Conservation (phyloP, 2,797 vertebrate genomes). For the Lithobates sylvaticus region DNA sequence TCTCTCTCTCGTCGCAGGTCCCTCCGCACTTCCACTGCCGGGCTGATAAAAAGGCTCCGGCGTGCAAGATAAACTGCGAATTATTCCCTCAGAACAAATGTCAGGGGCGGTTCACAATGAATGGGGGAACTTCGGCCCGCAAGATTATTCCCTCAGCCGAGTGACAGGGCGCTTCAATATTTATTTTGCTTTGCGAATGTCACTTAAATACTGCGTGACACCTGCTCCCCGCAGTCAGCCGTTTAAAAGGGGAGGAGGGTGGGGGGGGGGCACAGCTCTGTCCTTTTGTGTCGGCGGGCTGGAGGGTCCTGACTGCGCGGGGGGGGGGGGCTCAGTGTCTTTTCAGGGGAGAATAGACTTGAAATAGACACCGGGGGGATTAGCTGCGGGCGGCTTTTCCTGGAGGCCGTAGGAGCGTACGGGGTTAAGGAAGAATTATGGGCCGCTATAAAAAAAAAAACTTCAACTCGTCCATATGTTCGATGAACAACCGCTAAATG, state of each 20-base stretch:
- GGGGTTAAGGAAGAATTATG: too few relatives aligned
- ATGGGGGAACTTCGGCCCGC: constrained; percentile 72
- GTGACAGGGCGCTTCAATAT: constrained; percentile 76
- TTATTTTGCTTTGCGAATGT: constrained; percentile 74
- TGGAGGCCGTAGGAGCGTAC: too few relatives aligned
- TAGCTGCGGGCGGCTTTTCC: too few relatives aligned
- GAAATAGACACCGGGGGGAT: constrained; percentile 15
- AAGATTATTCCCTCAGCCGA: constrained; percentile 77
- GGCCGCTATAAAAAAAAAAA: too few relatives aligned
- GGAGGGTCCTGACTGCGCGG: neutral
- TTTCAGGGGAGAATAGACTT: constrained; percentile 55
- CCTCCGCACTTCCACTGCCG: constrained; percentile 76
- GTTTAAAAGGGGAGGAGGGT: constrained; percentile 65
- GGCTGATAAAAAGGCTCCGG: constrained; percentile 77
- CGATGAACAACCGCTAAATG: too few relatives aligned
- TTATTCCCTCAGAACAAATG: constrained; percentile 82
- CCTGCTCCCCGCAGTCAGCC: constrained; percentile 73
- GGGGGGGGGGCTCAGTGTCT: neutral
- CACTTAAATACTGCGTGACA: constrained; percentile 80
- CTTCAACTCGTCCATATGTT: too few relatives aligned
- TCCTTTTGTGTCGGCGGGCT: constrained; percentile 34
- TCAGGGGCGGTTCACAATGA: constrained; percentile 76
- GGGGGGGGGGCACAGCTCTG: constrained; percentile 22
- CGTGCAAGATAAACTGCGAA: constrained; percentile 81
- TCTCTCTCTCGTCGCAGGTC: constrained; percentile 32